A percentile compares a stretch with the other conserved stretches of the same genome.
These are phyloP conservation scores for Pomacea canaliculata DNA, from an alignment of 2,888 invertebrate genomes.

Conservation along the genomic window DNA sequence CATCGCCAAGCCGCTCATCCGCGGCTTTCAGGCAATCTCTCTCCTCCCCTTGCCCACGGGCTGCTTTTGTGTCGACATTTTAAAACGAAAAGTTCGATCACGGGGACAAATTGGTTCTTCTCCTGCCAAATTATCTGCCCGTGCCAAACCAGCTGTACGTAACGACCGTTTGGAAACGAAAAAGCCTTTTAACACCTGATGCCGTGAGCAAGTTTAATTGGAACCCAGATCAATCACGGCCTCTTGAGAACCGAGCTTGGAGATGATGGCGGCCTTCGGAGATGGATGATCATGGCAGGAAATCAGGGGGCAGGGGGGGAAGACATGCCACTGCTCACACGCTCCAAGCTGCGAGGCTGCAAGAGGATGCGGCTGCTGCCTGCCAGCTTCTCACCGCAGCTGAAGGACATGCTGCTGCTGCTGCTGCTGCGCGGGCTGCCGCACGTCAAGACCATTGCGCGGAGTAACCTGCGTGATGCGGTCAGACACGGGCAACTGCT, in stretches of 20 bases:
- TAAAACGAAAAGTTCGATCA: conserved; percentile 20
- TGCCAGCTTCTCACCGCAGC: no score
- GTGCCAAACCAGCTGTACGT: conserved; percentile 24
- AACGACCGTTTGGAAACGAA: conserved; percentile 1
- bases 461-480: no score
- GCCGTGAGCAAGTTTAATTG: conserved; percentile 15
- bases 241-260: not conserved
- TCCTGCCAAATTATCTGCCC: conserved; percentile 16
- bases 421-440: no score
- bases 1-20: conserved; percentile 25
- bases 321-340: no score
- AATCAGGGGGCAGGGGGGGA: not conserved
- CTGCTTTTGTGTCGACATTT: not conserved
- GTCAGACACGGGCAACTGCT: no score
- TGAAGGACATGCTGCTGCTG: no score
- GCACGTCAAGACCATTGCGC: no score
- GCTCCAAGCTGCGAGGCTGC: no score
- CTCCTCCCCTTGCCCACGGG: conserved; percentile 2
- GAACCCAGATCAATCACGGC: not conserved
- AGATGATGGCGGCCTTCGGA: not conserved
- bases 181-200: conserved; percentile 22
- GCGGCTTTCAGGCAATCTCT: conserved; percentile 20
- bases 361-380: no score
- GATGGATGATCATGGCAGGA: not conserved
- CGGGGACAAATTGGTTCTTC: conserved; percentile 22